phyloP scores from a whole-genome alignment of 1,140 invertebrate species.

The Neodiprion pinetum region DNA sequence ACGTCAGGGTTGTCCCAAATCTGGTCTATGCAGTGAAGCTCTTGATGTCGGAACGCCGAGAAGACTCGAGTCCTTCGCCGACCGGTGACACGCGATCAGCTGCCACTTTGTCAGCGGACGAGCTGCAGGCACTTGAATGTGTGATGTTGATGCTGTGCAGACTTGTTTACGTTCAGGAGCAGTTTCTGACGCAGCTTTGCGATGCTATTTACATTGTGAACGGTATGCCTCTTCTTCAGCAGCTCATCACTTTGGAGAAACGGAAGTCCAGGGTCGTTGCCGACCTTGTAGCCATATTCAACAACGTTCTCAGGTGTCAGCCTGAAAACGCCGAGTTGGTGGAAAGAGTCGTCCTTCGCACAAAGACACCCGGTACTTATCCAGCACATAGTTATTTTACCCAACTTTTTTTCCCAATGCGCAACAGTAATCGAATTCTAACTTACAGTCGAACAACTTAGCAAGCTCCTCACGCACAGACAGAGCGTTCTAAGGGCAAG shows the following conservation, averaged over 20 bases:
- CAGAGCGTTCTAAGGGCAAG: constrained; percentile 68
- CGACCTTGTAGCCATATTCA: constrained; percentile 75
- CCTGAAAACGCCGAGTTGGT: constrained; percentile 79
- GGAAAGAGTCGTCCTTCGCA: constrained; percentile 68
- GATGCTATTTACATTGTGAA: constrained; percentile 75
- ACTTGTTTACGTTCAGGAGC: constrained; percentile 72
- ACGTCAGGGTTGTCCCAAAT: constrained; percentile 79
- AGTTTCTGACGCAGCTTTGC: constrained; percentile 80
- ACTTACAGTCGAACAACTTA: constrained; percentile 60
- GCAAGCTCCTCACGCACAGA: constrained; percentile 67
- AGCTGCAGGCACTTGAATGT: constrained; percentile 70
- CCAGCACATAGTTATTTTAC: background rate
- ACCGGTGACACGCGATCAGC: constrained; percentile 43
- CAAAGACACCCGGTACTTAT: constrained; percentile 36
- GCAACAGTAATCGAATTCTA: constrained; percentile 33
- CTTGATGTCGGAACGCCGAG: constrained; percentile 26
- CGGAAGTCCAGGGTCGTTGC: constrained; percentile 67
- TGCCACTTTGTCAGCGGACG: constrained; percentile 63
- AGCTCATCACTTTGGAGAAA: constrained; percentile 64
- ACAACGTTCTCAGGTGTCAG: constrained; percentile 74
- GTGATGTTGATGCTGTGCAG: constrained; percentile 75
- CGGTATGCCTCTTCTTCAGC: constrained; percentile 53
- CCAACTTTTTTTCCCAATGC: background rate
- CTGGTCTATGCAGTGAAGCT: constrained; percentile 76
- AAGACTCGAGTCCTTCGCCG: constrained; percentile 9